These are phyloP conservation scores for Sceloporus undulatus DNA, from an alignment of 2,113 vertebrate genomes.

Conservation along the genomic window DNA sequence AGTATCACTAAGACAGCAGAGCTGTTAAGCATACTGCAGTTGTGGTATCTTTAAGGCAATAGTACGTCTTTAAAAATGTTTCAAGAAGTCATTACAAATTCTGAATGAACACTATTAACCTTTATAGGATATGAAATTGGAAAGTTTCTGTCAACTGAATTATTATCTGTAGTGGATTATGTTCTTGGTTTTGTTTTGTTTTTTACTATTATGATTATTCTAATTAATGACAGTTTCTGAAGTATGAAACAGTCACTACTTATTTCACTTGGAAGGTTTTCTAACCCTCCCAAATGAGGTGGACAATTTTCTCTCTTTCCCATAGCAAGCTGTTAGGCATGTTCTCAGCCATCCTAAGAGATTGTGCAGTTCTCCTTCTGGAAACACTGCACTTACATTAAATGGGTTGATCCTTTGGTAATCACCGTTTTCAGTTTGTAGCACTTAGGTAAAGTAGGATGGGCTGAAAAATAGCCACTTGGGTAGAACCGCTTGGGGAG, in stretches of 20 bases:
- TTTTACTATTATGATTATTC: constrained; percentile 30
- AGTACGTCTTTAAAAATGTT: constrained; percentile 50
- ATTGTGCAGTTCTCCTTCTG: constrained; percentile 10
- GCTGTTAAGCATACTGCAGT: constrained; percentile 42
- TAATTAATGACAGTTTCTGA: constrained; percentile 54
- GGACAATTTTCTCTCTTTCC: constrained; percentile 35
- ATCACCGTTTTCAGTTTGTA: constrained; percentile 26
- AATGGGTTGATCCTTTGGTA: neutral
- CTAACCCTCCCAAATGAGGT: constrained; percentile 31
- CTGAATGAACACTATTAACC: constrained; percentile 59
- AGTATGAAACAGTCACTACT: constrained; percentile 37
- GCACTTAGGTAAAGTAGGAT: neutral
- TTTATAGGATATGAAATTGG: constrained; percentile 50
- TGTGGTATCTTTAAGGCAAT: constrained; percentile 49
- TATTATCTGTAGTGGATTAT: constrained; percentile 45
- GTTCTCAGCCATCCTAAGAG: neutral
- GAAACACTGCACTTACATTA: neutral
- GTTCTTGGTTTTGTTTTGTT: constrained; percentile 18
- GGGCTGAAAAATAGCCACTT: neutral
- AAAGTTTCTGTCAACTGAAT: constrained; percentile 51
- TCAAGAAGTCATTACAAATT: constrained; percentile 57
- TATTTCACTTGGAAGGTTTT: constrained; percentile 36
- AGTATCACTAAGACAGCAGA: constrained; percentile 15
- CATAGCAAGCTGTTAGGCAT: neutral
- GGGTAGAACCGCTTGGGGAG: neutral